phyloP scores from a whole-genome alignment of 2,797 vertebrate genomes.

The Acipenser ruthenus region DNA sequence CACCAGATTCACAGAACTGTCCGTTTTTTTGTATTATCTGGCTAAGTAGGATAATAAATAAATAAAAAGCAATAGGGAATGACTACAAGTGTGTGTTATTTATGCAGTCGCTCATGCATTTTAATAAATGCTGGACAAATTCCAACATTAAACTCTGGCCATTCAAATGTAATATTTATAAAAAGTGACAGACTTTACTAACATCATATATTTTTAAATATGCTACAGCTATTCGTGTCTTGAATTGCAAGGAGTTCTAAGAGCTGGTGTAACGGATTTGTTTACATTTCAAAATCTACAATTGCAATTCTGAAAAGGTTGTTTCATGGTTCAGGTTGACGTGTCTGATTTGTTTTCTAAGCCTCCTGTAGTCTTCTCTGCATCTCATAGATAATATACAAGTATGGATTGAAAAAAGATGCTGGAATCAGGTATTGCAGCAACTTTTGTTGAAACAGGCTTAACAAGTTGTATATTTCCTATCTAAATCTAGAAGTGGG shows the following conservation, averaged over 20 bases:
- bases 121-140: conserved; percentile 7
- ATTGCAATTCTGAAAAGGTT: neutral
- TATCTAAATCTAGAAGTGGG: no score
- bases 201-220: conserved; percentile 10
- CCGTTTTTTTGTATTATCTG: neutral
- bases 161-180: conserved; percentile 7
- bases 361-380: neutral
- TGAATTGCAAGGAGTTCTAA: conserved; percentile 4
- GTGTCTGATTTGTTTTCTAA: neutral
- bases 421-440: neutral
- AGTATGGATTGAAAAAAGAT: neutral
- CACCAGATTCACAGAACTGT: conserved; percentile 9
- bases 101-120: conserved; percentile 6
- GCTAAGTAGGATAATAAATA: conserved; percentile 7
- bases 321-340: neutral
- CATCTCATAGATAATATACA: neutral
- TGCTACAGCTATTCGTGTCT: neutral
- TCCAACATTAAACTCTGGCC: conserved; percentile 6
- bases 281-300: neutral
- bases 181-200: conserved; percentile 6
- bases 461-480: no score
- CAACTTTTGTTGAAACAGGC: no score
- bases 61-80: conserved; percentile 8
- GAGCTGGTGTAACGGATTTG: neutral
- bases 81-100: conserved; percentile 9